phyloP scores from a whole-genome alignment of 2,888 invertebrate species.

The Amblyjoppa fuscipennis region DNA sequence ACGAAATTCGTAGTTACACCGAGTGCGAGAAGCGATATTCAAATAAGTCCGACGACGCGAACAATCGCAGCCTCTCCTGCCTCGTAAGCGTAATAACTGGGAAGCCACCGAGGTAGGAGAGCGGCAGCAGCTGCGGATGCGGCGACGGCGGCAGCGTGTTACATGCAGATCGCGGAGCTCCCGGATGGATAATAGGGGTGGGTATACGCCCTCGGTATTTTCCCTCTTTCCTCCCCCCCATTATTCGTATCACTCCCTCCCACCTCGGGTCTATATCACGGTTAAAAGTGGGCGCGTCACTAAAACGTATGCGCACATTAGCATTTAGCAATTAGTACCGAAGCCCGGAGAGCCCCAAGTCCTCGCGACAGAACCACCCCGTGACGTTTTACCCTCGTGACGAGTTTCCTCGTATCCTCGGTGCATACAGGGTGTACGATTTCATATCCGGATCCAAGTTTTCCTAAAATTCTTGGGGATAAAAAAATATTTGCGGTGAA shows the following conservation, averaged over 20 bases:
- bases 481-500: background rate
- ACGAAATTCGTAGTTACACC: slow-evolving; percentile 21
- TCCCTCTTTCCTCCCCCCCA: slow-evolving; percentile 13
- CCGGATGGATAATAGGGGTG: slow-evolving; percentile 49
- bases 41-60: slow-evolving; percentile 58
- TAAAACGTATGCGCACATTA: slow-evolving; percentile 76
- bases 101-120: slow-evolving; percentile 20
- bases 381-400: slow-evolving; percentile 38
- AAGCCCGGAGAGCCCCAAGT: slow-evolving; percentile 41
- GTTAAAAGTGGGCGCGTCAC: slow-evolving; percentile 72
- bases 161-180: slow-evolving; percentile 50
- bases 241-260: slow-evolving; percentile 16
- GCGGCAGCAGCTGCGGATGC: slow-evolving; percentile 45
- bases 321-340: slow-evolving; percentile 78
- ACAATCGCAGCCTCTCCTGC: slow-evolving; percentile 53
- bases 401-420: slow-evolving; percentile 27
- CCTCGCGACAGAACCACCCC: slow-evolving; percentile 25
- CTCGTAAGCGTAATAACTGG: slow-evolving; percentile 58
- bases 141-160: slow-evolving; percentile 50
- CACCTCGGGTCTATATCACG: slow-evolving; percentile 16
- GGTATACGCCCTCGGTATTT: slow-evolving; percentile 32
- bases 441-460: background rate
- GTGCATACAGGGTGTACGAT: slow-evolving; percentile 28
- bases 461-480: no score
- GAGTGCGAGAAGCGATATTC: slow-evolving; percentile 47